phyloP scores from a whole-genome alignment of 2,797 vertebrate genomes.

The Simalia tracyae region DNA sequence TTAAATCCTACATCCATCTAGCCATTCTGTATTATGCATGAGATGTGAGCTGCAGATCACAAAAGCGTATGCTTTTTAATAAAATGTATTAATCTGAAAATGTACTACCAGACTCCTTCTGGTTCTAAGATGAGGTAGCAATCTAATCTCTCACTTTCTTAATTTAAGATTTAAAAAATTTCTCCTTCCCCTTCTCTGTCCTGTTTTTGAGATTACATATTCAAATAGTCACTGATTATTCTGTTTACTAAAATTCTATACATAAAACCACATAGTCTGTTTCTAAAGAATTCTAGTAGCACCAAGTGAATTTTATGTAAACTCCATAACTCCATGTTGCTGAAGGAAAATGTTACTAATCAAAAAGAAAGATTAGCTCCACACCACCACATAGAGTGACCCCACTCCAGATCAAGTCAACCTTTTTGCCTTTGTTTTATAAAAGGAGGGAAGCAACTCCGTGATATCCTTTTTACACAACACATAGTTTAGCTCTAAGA shows the following conservation, averaged over 20 bases:
- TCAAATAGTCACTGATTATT: background rate
- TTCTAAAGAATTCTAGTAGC: background rate
- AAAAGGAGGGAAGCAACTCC: background rate
- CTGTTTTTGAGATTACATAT: background rate
- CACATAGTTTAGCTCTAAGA: background rate
- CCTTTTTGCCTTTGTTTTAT: background rate
- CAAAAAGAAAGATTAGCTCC: background rate
- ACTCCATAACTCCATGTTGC: background rate
- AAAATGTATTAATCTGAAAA: background rate
- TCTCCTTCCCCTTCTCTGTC: background rate
- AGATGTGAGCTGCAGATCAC: background rate
- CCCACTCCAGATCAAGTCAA: background rate
- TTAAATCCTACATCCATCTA: background rate
- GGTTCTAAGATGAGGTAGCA: background rate
- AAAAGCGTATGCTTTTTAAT: background rate
- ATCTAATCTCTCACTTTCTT: background rate
- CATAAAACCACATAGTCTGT: background rate
- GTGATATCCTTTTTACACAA: background rate
- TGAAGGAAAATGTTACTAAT: background rate
- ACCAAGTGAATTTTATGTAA: background rate
- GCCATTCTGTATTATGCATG: background rate
- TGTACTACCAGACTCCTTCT: background rate
- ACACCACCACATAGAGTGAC: background rate
- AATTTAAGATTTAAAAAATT: background rate
- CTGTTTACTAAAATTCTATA: background rate